Evolutionary conservation across 2,888 invertebrate genomes (phyloP).

Genomic region (Morpho achilles): DNA sequence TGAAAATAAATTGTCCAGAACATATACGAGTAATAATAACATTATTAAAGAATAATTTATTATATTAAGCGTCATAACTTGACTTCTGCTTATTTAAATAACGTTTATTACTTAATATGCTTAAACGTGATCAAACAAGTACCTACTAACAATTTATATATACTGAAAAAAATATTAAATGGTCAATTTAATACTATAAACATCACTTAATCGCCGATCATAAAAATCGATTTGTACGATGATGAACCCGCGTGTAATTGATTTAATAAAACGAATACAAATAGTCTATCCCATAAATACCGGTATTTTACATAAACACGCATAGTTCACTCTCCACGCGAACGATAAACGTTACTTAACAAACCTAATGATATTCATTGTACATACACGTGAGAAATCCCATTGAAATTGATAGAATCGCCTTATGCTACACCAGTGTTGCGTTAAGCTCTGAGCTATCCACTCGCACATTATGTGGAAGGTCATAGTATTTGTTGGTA

Average conservation of each 20-base stretch:
- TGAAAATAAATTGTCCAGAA: too few species aligned
- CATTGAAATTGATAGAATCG: slow-evolving; percentile 47
- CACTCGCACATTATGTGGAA: slow-evolving; percentile 49
- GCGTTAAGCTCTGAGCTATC: slow-evolving; percentile 40
- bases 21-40: too few species aligned
- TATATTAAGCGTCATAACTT: not conserved
- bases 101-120: slow-evolving; percentile 6
- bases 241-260: slow-evolving; percentile 27
- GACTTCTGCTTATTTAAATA: not conserved
- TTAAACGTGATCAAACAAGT: not conserved
- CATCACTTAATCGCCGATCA: not conserved
- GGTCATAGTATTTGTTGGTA: slow-evolving; percentile 40
- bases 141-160: slow-evolving; percentile 1
- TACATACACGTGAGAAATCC: slow-evolving; percentile 54
- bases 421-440: slow-evolving; percentile 40
- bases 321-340: slow-evolving; percentile 27
- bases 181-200: slow-evolving; percentile 5
- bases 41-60: too few species aligned
- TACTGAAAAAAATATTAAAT: slow-evolving; percentile 1
- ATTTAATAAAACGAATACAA: slow-evolving; percentile 26
- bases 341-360: slow-evolving; percentile 48
- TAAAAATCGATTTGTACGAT: slow-evolving; percentile 16
- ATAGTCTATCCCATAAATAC: slow-evolving; percentile 31
- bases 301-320: slow-evolving; percentile 23
- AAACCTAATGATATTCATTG: slow-evolving; percentile 49